Conservation (phyloP, 2,888 invertebrate species). For the Herminia tarsipennalis region DNA sequence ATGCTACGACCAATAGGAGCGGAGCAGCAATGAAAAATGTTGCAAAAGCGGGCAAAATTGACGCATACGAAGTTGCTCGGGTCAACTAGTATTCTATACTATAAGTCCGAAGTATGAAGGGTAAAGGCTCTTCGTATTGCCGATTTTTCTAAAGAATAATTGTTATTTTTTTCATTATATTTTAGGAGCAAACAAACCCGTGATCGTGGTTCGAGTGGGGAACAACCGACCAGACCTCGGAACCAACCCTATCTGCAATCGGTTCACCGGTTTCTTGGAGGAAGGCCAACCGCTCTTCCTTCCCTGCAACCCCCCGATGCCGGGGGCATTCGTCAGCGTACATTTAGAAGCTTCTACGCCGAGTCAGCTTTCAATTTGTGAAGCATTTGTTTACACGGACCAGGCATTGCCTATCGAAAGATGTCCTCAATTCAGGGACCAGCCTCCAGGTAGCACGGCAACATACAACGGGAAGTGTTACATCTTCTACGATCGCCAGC, state of each 20-base stretch:
- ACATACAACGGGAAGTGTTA: conserved; percentile 98
- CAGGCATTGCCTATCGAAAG: conserved; percentile 95
- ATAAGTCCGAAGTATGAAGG: not conserved
- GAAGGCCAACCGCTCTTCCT: conserved; percentile 96
- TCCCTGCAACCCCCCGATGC: conserved; percentile 98
- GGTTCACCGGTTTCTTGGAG: conserved; percentile 93
- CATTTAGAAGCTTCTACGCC: conserved; percentile 92
- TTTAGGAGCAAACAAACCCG: conserved; percentile 90
- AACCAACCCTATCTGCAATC: conserved; percentile 96
- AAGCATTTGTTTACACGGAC: conserved; percentile 97
- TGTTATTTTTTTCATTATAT: not conserved
- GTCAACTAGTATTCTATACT: no score
- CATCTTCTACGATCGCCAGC: conserved; percentile 96
- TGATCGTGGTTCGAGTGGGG: conserved; percentile 95
- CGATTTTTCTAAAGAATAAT: not conserved
- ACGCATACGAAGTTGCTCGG: no score
- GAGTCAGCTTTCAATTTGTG: conserved; percentile 94
- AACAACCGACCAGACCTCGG: conserved; percentile 97
- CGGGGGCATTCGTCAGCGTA: conserved; percentile 97
- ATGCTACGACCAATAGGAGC: no score
- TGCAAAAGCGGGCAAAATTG: no score
- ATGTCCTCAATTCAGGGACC: conserved; percentile 96
- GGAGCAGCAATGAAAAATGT: no score
- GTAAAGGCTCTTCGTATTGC: no score
- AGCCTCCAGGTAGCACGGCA: conserved; percentile 96